phyloP scores from a whole-genome alignment of 2,888 invertebrate genomes.

The Dolichopus griseipennis region DNA sequence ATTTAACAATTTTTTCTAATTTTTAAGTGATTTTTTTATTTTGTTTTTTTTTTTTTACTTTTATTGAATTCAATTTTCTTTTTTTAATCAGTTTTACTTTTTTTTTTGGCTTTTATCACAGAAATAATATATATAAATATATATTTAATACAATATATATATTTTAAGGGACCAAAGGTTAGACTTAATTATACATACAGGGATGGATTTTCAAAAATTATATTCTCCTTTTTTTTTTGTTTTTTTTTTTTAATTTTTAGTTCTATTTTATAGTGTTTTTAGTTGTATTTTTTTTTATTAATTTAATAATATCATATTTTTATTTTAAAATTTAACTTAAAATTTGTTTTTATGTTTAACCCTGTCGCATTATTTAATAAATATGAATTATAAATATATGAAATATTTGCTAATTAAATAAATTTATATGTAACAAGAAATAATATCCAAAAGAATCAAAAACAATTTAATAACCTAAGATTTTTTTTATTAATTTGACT shows the following conservation, averaged over 20 bases:
- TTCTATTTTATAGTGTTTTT: background rate
- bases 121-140: conserved; percentile 7
- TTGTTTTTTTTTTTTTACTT: background rate
- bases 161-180: background rate
- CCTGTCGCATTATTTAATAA: no score
- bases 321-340: no score
- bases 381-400: no score
- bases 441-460: no score
- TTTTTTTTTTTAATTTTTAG: background rate
- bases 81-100: background rate
- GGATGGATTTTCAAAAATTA: background rate
- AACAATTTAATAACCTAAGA: no score
- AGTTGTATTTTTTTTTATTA: no score
- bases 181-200: background rate
- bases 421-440: no score
- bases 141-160: background rate
- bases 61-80: conserved; percentile 4
- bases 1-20: no score
- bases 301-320: no score
- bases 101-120: conserved; percentile 10
- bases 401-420: no score
- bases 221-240: background rate
- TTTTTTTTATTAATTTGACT: no score
- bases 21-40: background rate
- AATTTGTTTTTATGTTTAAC: no score